phyloP scores from a whole-genome alignment of 2,113 vertebrate genomes.

The Paraplagusia blochii region DNA sequence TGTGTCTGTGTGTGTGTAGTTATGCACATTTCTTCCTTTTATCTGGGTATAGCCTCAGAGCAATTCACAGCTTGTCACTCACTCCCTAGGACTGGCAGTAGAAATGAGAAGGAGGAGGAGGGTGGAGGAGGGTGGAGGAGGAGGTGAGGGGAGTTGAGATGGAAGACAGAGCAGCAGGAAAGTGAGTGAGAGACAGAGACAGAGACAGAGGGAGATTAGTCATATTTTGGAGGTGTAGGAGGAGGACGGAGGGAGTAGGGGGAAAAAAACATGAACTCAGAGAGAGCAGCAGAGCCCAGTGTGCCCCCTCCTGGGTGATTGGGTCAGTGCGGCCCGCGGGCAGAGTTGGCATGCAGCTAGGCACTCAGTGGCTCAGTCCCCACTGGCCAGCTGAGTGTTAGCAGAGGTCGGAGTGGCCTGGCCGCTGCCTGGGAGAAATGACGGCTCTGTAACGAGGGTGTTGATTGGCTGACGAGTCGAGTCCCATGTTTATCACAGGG shows the following conservation, averaged over 20 bases:
- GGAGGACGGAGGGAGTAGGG: constrained; percentile 42
- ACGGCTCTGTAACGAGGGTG: constrained; percentile 58
- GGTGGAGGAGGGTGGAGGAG: constrained; percentile 53
- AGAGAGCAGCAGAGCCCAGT: constrained; percentile 50
- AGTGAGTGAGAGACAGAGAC: constrained; percentile 20
- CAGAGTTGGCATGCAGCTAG: constrained; percentile 77
- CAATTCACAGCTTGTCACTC: constrained; percentile 74
- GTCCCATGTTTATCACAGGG: constrained; percentile 63
- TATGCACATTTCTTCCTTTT: constrained; percentile 63
- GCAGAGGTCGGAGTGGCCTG: no score
- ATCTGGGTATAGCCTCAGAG: constrained; percentile 72
- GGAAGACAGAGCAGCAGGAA: not conserved
- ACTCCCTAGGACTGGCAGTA: constrained; percentile 59
- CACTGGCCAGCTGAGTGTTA: constrained; percentile 58
- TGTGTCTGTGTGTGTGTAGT: constrained; percentile 16
- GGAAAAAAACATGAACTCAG: constrained; percentile 28
- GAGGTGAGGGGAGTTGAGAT: constrained; percentile 23
- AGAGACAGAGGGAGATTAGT: constrained; percentile 42
- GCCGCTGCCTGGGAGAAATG: constrained; percentile 67
- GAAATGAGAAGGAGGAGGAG: constrained; percentile 43
- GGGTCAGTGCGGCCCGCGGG: constrained; percentile 66
- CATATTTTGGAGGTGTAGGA: constrained; percentile 42
- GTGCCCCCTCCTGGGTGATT: constrained; percentile 61
- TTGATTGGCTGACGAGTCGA: constrained; percentile 64
- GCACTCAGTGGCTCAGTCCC: constrained; percentile 66